These are phyloP conservation scores for Choloepus hoffmanni DNA, from an alignment of 2,113 vertebrate species.

Conservation along the genomic window DNA sequence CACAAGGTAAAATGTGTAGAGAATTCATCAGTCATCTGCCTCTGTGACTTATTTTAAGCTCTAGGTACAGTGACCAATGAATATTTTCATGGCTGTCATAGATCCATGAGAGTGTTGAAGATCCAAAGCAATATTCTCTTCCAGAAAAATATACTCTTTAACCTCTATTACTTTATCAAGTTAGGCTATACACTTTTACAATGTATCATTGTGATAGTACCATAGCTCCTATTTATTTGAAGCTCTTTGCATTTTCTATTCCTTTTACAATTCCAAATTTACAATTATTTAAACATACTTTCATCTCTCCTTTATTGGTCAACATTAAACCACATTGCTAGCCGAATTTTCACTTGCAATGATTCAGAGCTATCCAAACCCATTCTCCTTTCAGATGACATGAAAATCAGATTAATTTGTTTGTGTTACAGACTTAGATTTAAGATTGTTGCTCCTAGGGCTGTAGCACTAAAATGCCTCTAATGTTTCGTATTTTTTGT, in stretches of 20 bases:
- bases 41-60: constrained; percentile 49
- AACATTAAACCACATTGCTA: constrained; percentile 37
- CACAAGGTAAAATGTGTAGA: background rate
- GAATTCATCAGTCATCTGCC: constrained; percentile 4
- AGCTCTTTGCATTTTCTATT: constrained; percentile 1
- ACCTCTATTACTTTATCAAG: constrained; percentile 17
- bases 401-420: constrained; percentile 78
- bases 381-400: constrained; percentile 62
- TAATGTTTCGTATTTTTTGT: constrained; percentile 71
- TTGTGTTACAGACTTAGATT: constrained; percentile 62
- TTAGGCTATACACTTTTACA: constrained; percentile 29
- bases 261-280: constrained; percentile 53
- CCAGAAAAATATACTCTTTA: constrained; percentile 42
- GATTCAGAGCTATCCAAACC: constrained; percentile 59
- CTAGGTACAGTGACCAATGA: constrained; percentile 53
- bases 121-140: constrained; percentile 54
- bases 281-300: constrained; percentile 65
- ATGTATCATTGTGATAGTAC: constrained; percentile 23
- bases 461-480: constrained; percentile 59
- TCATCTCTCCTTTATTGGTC: constrained; percentile 53
- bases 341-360: constrained; percentile 71
- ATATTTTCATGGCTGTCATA: constrained; percentile 59
- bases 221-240: constrained; percentile 47
- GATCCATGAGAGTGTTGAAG: background rate
- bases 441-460: constrained; percentile 71